These are phyloP conservation scores for Microctenopoma stevenorrisi DNA, from an alignment of 2,797 vertebrate genomes.

Conservation along the genomic window DNA sequence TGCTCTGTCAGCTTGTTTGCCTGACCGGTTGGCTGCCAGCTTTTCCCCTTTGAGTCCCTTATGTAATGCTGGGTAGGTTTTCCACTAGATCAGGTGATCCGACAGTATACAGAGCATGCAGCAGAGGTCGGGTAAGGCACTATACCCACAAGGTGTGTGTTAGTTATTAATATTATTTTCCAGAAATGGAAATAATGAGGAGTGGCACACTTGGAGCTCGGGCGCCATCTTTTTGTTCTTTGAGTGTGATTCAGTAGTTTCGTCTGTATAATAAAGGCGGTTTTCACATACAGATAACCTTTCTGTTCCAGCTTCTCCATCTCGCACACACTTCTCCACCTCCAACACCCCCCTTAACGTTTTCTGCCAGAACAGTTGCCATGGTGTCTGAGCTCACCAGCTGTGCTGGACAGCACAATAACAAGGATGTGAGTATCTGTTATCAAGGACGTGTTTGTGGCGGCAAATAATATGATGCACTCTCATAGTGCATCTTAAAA, in stretches of 20 bases:
- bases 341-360: conserved; percentile 66
- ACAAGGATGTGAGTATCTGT: conserved; percentile 54
- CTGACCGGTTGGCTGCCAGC: conserved; percentile 17
- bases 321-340: conserved; percentile 33
- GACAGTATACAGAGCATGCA: neutral
- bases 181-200: neutral
- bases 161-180: neutral
- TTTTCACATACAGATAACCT: conserved; percentile 20
- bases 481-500: neutral
- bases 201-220: neutral
- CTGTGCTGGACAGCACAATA: conserved; percentile 57
- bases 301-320: conserved; percentile 37
- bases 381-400: conserved; percentile 63
- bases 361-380: conserved; percentile 75
- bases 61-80: conserved; percentile 3
- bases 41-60: conserved; percentile 12
- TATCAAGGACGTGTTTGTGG: conserved; percentile 18
- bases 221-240: conserved; percentile 2
- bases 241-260: conserved; percentile 5
- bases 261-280: conserved; percentile 31
- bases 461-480: conserved; percentile 9
- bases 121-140: too few species aligned
- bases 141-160: neutral
- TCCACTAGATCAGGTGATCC: conserved; percentile 9
- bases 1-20: conserved; percentile 51